Evolutionary conservation across 2,797 vertebrate species (phyloP).

Genomic region (Taeniopygia guttata): DNA sequence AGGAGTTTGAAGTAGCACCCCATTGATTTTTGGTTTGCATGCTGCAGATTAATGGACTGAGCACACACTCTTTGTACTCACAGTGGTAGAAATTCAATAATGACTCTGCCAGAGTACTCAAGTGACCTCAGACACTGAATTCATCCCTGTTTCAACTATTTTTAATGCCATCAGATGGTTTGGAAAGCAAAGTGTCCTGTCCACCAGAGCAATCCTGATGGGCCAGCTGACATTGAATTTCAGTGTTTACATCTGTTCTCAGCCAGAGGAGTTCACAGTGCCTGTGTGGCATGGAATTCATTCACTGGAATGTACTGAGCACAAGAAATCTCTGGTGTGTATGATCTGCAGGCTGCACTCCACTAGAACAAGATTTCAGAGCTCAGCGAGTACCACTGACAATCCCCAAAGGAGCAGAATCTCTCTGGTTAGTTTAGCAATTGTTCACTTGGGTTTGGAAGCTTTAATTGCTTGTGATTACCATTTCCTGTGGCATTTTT

Average conservation of each 20-base stretch:
- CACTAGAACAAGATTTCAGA: not conserved
- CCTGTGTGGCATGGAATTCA: not conserved
- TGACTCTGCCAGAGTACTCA: slow-evolving; percentile 30
- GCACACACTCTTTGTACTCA: slow-evolving; percentile 44
- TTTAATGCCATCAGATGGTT: not conserved
- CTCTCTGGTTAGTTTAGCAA: slow-evolving; percentile 21
- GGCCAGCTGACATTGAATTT: not conserved
- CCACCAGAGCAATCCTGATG: not conserved
- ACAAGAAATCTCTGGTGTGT: not conserved
- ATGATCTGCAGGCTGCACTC: not conserved
- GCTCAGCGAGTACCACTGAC: not conserved
- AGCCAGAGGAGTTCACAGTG: not conserved
- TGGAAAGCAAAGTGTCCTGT: not conserved
- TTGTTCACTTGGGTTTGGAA: slow-evolving; percentile 3
- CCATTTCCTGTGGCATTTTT: not conserved
- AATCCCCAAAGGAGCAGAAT: not conserved
- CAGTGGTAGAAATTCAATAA: slow-evolving; percentile 50
- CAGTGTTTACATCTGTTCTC: not conserved
- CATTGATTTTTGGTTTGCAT: slow-evolving; percentile 63
- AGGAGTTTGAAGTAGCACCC: slow-evolving; percentile 26
- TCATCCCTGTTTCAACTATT: not conserved
- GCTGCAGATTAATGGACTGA: slow-evolving; percentile 65
- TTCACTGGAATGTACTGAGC: not conserved
- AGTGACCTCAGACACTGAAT: slow-evolving; percentile 35
- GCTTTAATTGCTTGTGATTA: not conserved